Evolutionary conservation across 2,888 invertebrate genomes (phyloP), one percentile per base, ranked within the genome.

Genomic region (Polydrusus tereticollis): DNA sequence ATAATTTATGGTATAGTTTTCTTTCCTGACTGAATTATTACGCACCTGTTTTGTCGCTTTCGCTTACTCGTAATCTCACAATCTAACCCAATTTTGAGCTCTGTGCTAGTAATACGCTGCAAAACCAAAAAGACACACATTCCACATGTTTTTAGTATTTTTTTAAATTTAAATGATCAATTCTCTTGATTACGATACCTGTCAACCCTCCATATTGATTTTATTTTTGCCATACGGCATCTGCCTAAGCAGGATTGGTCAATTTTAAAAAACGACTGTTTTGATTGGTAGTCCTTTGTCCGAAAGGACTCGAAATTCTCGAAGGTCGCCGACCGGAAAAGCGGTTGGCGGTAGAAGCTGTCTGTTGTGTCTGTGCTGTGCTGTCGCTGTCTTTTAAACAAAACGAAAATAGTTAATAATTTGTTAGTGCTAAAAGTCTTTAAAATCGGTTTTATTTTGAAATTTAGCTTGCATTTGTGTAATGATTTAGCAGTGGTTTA

Each of bases 141-240:
- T n/a, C n/a, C n/a, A n/a, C n/a, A n/a, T n/a, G 12, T 36, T 12
- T 8, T 12, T 8, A 7, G 36, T 12, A 36, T 12, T 36, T 36
- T 36, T 36, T 7, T n/a, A 36, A 2, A 12, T 36, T 36, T 12
- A n/a, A 2, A 33, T 4, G 7, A 1, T 36, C n/a, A n/a, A n/a
- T 7, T 47, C 10, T 47, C 23, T 21, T n/a, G 12, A 20, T 47
- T 21, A 58, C 43, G n/a, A n/a, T 26, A 59, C 5, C 38, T 59
- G 59, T 59, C 59, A 59, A 59, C 59, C 59, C 26, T 41, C 59
- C 59, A 59, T 59, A 59, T 59, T 59, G 59, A 59, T 59, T 59
- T 41, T 12, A 12, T 36, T 4, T 20, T 36, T 57, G 20, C 33
- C 1, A 20, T 18, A 18, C 33, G 20, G 12, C 20, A 6, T 18